phyloP scores from a whole-genome alignment of 2,797 vertebrate genomes.

The Myripristis jacobus region DNA sequence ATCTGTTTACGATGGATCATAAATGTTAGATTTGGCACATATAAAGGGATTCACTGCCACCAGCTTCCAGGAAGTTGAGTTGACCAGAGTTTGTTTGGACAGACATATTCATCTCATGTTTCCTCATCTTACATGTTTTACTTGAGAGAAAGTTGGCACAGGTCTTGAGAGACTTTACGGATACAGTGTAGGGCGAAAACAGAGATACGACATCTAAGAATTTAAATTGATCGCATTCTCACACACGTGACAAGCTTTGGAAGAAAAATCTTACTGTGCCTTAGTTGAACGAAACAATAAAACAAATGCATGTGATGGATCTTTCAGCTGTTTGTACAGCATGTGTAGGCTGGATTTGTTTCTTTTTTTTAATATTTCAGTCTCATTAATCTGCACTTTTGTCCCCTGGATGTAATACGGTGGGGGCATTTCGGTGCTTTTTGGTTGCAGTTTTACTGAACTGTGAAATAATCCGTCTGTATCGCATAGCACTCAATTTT shows the following conservation, averaged over 20 bases:
- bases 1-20: not conserved
- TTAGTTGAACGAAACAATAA: not conserved
- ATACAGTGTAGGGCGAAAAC: not conserved
- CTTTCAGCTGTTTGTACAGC: conserved; percentile 1
- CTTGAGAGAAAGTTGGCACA: not conserved
- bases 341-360: not conserved
- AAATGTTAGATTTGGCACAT: conserved; percentile 1
- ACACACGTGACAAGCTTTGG: not conserved
- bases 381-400: no score
- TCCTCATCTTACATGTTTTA: no score
- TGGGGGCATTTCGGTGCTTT: no score
- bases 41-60: not conserved
- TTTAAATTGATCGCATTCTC: no score
- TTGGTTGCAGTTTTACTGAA: no score
- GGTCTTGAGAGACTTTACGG: not conserved
- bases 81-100: not conserved
- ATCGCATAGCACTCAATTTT: no score
- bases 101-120: not conserved
- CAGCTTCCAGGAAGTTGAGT: not conserved
- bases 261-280: not conserved
- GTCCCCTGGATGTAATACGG: no score
- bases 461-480: no score
- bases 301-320: not conserved
- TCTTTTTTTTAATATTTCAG: not conserved
- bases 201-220: no score